Base-by-base conservation (phyloP, 2,888 invertebrate genomes). In the Hetaerina titia region DNA sequence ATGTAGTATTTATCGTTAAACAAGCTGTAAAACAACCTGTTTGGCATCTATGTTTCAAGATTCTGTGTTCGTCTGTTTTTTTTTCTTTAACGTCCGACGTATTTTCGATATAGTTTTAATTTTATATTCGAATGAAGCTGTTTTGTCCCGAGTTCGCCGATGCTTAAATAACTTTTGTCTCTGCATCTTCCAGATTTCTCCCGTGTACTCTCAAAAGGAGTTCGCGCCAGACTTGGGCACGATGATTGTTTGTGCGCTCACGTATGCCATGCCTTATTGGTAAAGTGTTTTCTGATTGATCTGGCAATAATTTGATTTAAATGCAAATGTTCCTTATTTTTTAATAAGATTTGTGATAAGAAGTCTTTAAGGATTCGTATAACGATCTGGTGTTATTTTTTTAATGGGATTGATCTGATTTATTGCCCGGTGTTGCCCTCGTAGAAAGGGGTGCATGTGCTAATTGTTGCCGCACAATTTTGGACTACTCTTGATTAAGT, bases 291-390 rank as follows among this genome's bases (percentile, higher is more conserved):
- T 69, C 69, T 31, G 25, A 11, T 15, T 31, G 81, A 81, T 31
- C 81, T 81, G 81, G 31, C 8, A 81, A 31, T 81, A 81, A 81
- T 25, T 81, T 81, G 13, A 81, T 69, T 69, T 5, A 81, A 31
- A 81, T 31, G 81, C 81, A 31, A 81, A 81, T 81, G 31, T 31
- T 81, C 15, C 31, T 81, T 81, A 81, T 81, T 81, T 74, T 74
- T 81, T 81, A 81, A 31, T 31, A 31, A 9, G 9, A 31, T 31
- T 31, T 81, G 81, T 81, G 81, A 81, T 81, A 81, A 31, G 31
- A 81, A n/a, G 15, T 5, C 31, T 31, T 22, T 31, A 31, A 31
- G 31, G 31, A 74, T n/a, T n/a, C 74, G 74, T 31, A 11, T 31
- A 13, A 81, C 31, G 81, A 15, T 81, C 81, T 81, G 25, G 45